phyloP scores from a whole-genome alignment of 2,797 vertebrate species.

The Moxostoma hubbsi region DNA sequence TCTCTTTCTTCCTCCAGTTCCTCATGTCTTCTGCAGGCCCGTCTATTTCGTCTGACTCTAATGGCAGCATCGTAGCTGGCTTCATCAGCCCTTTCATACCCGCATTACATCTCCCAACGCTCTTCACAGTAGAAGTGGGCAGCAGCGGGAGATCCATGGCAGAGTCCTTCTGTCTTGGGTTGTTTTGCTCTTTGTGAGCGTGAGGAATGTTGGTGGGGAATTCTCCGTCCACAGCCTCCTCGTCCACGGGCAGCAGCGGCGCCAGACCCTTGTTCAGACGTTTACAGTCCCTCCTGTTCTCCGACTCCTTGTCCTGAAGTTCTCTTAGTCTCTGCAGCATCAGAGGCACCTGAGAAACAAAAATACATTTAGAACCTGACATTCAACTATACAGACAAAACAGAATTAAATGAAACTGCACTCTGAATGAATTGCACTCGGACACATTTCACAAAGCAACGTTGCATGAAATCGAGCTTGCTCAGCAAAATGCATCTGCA shows the following conservation, averaged over 20 bases:
- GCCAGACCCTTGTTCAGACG: constrained; percentile 85
- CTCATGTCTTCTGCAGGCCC: constrained; percentile 58
- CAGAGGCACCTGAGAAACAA: constrained; percentile 86
- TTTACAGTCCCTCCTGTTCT: constrained; percentile 86
- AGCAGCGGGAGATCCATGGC: background rate
- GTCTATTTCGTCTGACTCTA: constrained; percentile 67
- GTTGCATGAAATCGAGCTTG: too few relatives aligned
- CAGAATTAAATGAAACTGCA: too few relatives aligned
- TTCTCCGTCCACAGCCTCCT: constrained; percentile 90
- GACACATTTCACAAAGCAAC: too few relatives aligned
- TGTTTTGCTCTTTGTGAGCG: constrained; percentile 23
- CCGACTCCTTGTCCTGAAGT: constrained; percentile 88
- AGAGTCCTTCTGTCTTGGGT: background rate
- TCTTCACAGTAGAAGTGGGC: constrained; percentile 83
- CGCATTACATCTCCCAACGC: constrained; percentile 81
- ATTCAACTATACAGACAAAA: background rate
- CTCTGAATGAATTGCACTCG: too few relatives aligned
- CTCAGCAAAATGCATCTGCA: too few relatives aligned
- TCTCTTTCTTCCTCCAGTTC: constrained; percentile 80
- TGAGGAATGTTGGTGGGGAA: constrained; percentile 6
- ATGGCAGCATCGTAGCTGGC: constrained; percentile 67
- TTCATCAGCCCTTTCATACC: constrained; percentile 82
- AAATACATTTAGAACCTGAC: background rate
- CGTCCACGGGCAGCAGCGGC: constrained; percentile 88
- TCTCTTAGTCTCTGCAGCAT: constrained; percentile 93